A percentile compares a stretch with the other conserved stretches of the same genome.
Evolutionary conservation across 2,113 vertebrate species (phyloP).

Genomic region (Psilopsiagon aymara): DNA sequence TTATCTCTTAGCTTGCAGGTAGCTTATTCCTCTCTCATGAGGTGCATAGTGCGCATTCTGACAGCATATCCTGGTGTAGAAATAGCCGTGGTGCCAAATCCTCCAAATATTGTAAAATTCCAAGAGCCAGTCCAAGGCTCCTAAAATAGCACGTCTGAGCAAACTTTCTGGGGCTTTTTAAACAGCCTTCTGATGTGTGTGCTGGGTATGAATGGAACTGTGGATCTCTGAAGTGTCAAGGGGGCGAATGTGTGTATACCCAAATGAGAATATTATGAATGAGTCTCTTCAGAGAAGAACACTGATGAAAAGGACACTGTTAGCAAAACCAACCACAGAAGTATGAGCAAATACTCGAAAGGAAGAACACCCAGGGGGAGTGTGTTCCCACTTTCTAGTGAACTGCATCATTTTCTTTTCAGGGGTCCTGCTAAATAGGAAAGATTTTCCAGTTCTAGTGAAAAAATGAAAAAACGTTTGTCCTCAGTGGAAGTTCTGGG

Average conservation of each 20-base stretch:
- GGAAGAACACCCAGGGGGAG: conserved; percentile 58
- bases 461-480: neutral
- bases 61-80: neutral
- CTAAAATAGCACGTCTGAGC: conserved; percentile 71
- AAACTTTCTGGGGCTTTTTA: conserved; percentile 72
- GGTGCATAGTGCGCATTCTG: neutral
- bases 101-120: conserved; percentile 74
- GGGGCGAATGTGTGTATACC: conserved; percentile 6
- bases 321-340: conserved; percentile 29
- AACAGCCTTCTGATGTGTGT: conserved; percentile 36
- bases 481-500: neutral
- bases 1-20: neutral
- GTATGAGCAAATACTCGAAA: conserved; percentile 24
- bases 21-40: neutral
- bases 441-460: conserved; percentile 29
- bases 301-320: conserved; percentile 52
- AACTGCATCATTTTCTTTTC: conserved; percentile 48
- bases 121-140: conserved; percentile 59
- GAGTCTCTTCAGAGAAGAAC: conserved; percentile 65
- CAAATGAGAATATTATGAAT: conserved; percentile 59
- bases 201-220: conserved; percentile 24
- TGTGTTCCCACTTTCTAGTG: conserved; percentile 35
- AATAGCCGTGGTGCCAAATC: conserved; percentile 30
- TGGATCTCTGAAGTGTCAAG: conserved; percentile 22
- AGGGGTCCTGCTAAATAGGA: conserved; percentile 18